Base-by-base conservation (phyloP, 2,113 vertebrate genomes). In the Ctenomys sociabilis region DNA sequence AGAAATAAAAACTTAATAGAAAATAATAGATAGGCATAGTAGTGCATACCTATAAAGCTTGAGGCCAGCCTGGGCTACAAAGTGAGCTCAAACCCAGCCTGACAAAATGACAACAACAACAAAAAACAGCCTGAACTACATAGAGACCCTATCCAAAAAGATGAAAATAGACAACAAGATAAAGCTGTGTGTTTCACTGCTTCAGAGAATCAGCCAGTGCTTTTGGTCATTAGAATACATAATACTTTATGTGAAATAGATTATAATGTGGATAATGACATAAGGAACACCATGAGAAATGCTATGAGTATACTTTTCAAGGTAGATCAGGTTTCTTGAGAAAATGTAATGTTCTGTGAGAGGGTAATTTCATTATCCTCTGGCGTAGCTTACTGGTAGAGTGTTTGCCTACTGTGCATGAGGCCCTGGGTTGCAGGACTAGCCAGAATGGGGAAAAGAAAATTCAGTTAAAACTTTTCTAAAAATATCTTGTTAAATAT, bases 401-500 rank as follows among this genome's bases (percentile, higher is more conserved):
- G 73, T 77, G 13, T 19, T 77, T 77, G 12, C 24, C n/a, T 73
- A 7, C 12, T 78, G 13, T 78, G 43, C 28, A 32, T 45, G 43
- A 78, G 43, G 19, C 43, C 28, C 43, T 77, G 26, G 26, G 24
- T 43, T 77, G 73, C 73, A 77, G 40, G 24, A 5, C 40, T 6
- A 61, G 73, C 24, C 9, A 61, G 73, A 22, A 43, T 28, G 9
- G 12, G 37, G 16, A 21, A 63, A 63, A 43, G 22, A 83, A 63
- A 91, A 85, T 77, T 45, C 45, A 93, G 61, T 45, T 78, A 64
- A 89, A 49, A 52, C 10, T 88, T 87, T 80, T 85, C 49, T n/a
- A 59, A 80, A 52, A 75, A 77, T 63, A 78, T 6, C 43, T 95
- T 96, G 70, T 66, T 40, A 17, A 92, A 40, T 77, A 43, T 17